These are phyloP conservation scores for Gila robusta DNA, from an alignment of 2,797 vertebrate genomes.

Conservation along the genomic window DNA sequence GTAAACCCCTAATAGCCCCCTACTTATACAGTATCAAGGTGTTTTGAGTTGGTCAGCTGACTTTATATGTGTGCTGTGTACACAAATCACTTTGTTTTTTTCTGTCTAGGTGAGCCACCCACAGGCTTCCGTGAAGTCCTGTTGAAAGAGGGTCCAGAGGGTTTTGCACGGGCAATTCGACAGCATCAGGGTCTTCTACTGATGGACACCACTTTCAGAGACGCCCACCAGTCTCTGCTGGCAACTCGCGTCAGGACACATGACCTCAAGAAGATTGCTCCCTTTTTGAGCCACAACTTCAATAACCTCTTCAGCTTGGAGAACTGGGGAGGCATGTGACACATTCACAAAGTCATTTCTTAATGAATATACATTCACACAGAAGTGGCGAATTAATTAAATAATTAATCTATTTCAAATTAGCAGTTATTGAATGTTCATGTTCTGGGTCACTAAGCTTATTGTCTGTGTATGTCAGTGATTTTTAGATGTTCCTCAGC, in stretches of 20 bases:
- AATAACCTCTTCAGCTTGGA: constrained; percentile 90
- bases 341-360: constrained; percentile 30
- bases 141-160: constrained; percentile 85
- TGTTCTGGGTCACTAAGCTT: neutral
- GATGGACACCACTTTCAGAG: constrained; percentile 96
- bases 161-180: constrained; percentile 88
- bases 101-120: constrained; percentile 81
- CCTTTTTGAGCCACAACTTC: constrained; percentile 90
- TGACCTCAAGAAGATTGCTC: constrained; percentile 90
- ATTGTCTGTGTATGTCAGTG: neutral
- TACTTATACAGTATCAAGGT: neutral
- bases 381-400: neutral
- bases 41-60: constrained; percentile 20
- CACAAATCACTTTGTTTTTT: neutral
- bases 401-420: neutral
- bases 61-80: constrained; percentile 6
- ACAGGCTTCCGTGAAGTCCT: constrained; percentile 87
- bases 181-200: constrained; percentile 86
- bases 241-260: constrained; percentile 93
- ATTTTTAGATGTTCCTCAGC: constrained; percentile 9
- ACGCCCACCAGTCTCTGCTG: constrained; percentile 93
- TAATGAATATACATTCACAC: neutral
- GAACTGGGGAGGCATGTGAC: constrained; percentile 91
- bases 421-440: neutral
- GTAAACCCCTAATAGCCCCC: neutral